phyloP scores from a whole-genome alignment of 1,140 invertebrate species.

The Lordiphosa stackelbergi region DNA sequence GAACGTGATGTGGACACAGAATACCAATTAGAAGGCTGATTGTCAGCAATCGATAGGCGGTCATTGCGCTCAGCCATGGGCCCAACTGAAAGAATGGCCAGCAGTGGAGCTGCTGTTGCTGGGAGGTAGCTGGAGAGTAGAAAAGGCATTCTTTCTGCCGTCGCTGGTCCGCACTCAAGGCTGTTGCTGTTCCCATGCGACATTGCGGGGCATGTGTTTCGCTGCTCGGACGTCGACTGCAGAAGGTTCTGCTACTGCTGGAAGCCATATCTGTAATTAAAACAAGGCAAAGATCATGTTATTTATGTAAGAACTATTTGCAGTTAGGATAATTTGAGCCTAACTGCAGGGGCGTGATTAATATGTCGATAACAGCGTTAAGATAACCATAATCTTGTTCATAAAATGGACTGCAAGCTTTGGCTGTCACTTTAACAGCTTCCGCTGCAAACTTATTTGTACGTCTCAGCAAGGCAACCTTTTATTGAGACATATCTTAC shows the following conservation, averaged over 20 bases:
- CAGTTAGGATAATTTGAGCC: too few species aligned
- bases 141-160: conserved; percentile 60
- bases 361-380: too few species aligned
- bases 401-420: too few species aligned
- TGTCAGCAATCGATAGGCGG: conserved; percentile 72
- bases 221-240: conserved; percentile 45
- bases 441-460: too few species aligned
- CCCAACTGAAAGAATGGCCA: conserved; percentile 49
- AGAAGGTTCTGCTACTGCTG: conserved; percentile 51
- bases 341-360: too few species aligned
- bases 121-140: conserved; percentile 60
- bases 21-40: conserved; percentile 74
- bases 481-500: too few species aligned
- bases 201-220: conserved; percentile 52
- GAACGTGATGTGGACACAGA: conserved; percentile 66
- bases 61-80: conserved; percentile 64
- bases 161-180: conserved; percentile 32
- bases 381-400: too few species aligned
- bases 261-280: conserved; percentile 69
- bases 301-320: not conserved
- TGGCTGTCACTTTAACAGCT: too few species aligned
- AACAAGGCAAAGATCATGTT: conserved; percentile 2
- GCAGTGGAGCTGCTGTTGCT: conserved; percentile 12
- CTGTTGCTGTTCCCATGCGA: conserved; percentile 48
- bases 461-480: too few species aligned